Evolutionary conservation across 2,888 invertebrate genomes (phyloP), one percentile per base, ranked within the genome.

Genomic region (Reticulitermes lucifugus): DNA sequence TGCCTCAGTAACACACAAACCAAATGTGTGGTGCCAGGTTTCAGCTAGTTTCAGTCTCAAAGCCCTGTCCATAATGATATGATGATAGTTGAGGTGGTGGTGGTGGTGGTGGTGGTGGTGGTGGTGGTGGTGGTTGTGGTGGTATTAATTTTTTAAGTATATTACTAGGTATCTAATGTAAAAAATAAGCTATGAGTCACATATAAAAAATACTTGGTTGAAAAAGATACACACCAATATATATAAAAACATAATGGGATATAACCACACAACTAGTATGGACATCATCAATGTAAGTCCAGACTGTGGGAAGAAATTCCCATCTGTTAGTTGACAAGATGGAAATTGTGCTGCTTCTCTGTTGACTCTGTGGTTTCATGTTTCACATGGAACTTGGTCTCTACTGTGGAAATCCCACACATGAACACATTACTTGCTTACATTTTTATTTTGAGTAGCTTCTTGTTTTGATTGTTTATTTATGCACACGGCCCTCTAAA

Each of bases 161-260:
- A 55, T 71, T 21, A 35, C 35, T 51, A 73, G 51, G 41, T 55
- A 73, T 55, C 35, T 71, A 55, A 83, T 65, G 55, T 77, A 75
- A 71, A 65, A 71, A 60, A 51, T 51, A 51, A 51, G 18, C 25
- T 84, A 65, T 25, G 25, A 79, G 70, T 51, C 82, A 83, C 75
- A 82, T 81, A 71, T 55, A 77, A 55, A 85, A 82, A 80, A 71
- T 84, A 73, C 22, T 83, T 65, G 73, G 85, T 79, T 85, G 83
- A 85, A 85, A 83, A 83, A 83, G 85, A 83, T 85, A 85, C 85
- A 85, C 85, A 83, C 85, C 55, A 85, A 70, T 71, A 84, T 83
- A 85, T 79, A 71, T 70, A 77, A 18, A 82, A 82, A 77, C 43
- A 82, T 73, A 73, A 59, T 70, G 51, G 35, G 35, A 21, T 18